Evolutionary conservation across 1,140 invertebrate species (phyloP).

Genomic region (Marisa cornuarietis): DNA sequence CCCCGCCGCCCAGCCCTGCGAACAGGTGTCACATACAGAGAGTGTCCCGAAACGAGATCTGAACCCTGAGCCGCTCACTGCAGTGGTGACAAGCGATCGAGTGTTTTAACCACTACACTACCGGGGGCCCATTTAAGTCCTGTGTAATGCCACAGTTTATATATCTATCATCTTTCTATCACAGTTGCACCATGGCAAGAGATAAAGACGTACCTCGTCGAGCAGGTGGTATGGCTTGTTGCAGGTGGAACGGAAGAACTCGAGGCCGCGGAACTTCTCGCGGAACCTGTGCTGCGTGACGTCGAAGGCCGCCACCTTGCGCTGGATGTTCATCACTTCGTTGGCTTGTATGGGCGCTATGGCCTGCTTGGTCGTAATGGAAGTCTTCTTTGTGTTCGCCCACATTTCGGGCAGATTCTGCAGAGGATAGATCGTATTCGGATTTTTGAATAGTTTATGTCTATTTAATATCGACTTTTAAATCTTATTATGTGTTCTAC

Average conservation of each 20-base stretch:
- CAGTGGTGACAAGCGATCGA: no score
- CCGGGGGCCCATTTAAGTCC: no score
- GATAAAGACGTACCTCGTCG: slow-evolving; percentile 79
- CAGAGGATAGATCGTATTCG: neutral
- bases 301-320: slow-evolving; percentile 87
- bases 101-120: no score
- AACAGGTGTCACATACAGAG: no score
- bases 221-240: slow-evolving; percentile 80
- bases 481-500: no score
- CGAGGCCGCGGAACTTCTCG: slow-evolving; percentile 78
- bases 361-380: slow-evolving; percentile 88
- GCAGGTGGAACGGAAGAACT: slow-evolving; percentile 79
- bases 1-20: no score
- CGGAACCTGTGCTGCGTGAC: slow-evolving; percentile 83
- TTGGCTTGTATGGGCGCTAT: slow-evolving; percentile 92
- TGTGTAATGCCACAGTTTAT: no score
- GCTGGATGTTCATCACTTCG: slow-evolving; percentile 90
- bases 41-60: no score
- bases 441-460: no score
- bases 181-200: no score
- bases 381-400: slow-evolving; percentile 93
- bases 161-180: neutral
- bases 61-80: no score
- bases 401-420: slow-evolving; percentile 95
- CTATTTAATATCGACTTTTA: no score